Evolutionary conservation across 1,140 invertebrate genomes (phyloP), one percentile per base, ranked within the genome.

Genomic region (Chelonus insularis): DNA sequence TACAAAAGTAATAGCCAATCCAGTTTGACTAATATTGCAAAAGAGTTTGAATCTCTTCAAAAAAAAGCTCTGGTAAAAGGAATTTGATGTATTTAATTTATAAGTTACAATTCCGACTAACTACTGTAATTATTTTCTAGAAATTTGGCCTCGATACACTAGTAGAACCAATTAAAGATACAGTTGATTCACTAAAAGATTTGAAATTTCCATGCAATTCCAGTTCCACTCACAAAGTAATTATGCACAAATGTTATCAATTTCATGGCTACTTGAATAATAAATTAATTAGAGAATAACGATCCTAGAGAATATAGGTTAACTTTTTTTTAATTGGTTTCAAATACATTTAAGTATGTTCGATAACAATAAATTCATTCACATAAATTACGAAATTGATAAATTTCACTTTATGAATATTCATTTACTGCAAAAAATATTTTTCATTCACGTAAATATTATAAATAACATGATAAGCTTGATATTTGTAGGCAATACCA

Each of bases 71-170:
- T n/a, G 36, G 36, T 45, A 14, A n/a, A 14, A 41, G 37, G 14
- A n/a, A n/a, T n/a, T n/a, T n/a, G n/a, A n/a, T n/a, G n/a, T n/a
- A 41, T 41, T 8, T 12, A 41, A 41, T 41, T 41, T 12, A 41
- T 41, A 4, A 8, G 14, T 41, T 8, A n/a, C 14, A 8, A 41
- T 41, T n/a, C 8, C 37, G 2, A 48, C 45, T 32, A 57, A 47
- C 32, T n/a, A n/a, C n/a, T n/a, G n/a, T n/a, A 48, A 48, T 47
- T 47, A 8, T 25, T 48, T 21, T 32, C 9, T 43, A 58, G 56
- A 48, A 16, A n/a, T 29, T 58, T 14, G 43, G 43, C 9, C 43
- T 58, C 1, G 12, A 47, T 29, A 14, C 32, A 5, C 29, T 58
- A 3, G 20, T 21, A 9, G 16, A 48, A 5, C 56, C 56, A 3